Conservation (phyloP, 2,113 vertebrate genomes). For the Trematomus loennbergii region DNA sequence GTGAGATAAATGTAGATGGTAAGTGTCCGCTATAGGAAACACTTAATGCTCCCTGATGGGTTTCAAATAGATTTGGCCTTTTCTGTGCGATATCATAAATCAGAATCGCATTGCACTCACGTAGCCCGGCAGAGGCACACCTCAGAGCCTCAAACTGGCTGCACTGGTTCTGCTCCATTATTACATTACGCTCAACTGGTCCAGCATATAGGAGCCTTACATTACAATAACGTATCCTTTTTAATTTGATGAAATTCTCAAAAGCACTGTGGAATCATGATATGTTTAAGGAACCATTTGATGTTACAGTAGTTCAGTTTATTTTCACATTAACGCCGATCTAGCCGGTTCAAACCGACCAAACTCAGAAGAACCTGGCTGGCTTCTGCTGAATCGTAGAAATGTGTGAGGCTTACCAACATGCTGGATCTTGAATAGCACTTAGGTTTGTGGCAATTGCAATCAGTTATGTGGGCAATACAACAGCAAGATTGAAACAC, state of each 20-base stretch:
- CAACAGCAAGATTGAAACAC: not conserved
- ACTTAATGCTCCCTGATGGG: not conserved
- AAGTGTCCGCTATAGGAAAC: not conserved
- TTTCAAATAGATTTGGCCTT: slow-evolving; percentile 26
- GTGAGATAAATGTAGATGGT: not conserved
- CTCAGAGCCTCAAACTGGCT: not conserved
- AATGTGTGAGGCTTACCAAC: not conserved
- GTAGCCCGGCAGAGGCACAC: slow-evolving; percentile 5
- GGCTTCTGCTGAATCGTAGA: slow-evolving; percentile 6
- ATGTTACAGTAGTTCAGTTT: not conserved
- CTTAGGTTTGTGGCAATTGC: slow-evolving; percentile 46
- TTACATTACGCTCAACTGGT: not conserved
- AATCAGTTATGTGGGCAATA: slow-evolving; percentile 25
- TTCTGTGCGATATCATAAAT: slow-evolving; percentile 20
- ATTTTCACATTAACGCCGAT: not conserved
- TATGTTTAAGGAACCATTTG: not conserved
- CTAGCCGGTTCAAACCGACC: not conserved
- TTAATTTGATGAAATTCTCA: not conserved
- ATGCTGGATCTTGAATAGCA: not conserved
- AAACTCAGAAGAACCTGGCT: not conserved
- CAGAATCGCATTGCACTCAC: not conserved
- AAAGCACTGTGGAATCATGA: not conserved
- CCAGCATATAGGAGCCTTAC: not conserved
- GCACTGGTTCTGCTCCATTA: not conserved
- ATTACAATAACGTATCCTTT: not conserved